A percentile compares a stretch with the other conserved stretches of the same genome.
phyloP scores from a whole-genome alignment of 2,888 invertebrate species.

The Drosophila seclusa region DNA sequence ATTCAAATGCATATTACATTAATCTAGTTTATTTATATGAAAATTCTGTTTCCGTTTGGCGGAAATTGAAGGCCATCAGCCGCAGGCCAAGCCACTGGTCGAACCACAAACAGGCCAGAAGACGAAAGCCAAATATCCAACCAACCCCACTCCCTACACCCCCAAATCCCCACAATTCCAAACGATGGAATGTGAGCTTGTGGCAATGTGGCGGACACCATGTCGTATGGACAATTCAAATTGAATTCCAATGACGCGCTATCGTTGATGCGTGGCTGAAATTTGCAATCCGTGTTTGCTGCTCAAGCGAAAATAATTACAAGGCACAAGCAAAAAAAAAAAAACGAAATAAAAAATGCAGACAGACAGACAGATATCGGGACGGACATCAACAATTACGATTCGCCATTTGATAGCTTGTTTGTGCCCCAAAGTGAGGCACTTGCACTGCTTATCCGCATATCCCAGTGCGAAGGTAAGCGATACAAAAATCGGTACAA shows the following conservation, averaged over 20 bases:
- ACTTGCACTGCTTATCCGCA: slow-evolving; percentile 1
- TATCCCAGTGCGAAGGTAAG: background rate
- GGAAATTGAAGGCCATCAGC: slow-evolving; percentile 63
- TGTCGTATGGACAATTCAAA: slow-evolving; percentile 70
- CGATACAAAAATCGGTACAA: background rate
- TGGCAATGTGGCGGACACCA: slow-evolving; percentile 38
- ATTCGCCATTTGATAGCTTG: slow-evolving; percentile 26
- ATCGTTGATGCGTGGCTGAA: slow-evolving; percentile 78
- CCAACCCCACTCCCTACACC: background rate
- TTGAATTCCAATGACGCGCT: slow-evolving; percentile 79
- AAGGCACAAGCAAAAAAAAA: slow-evolving; percentile 30
- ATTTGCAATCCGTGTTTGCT: slow-evolving; percentile 76
- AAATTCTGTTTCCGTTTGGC: slow-evolving; percentile 25
- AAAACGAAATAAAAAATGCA: slow-evolving; percentile 25
- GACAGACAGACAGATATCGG: slow-evolving; percentile 11
- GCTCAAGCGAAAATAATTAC: slow-evolving; percentile 71
- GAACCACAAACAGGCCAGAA: slow-evolving; percentile 67
- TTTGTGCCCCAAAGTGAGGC: slow-evolving; percentile 28
- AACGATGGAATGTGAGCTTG: slow-evolving; percentile 41
- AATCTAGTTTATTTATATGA: background rate
- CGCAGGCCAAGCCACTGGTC: slow-evolving; percentile 48
- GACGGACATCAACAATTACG: slow-evolving; percentile 39
- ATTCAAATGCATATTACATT: slow-evolving; percentile 9
- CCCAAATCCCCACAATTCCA: background rate
- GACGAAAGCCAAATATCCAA: slow-evolving; percentile 62